Evolutionary conservation across 2,888 invertebrate species (phyloP).

Genomic region (Macrophya annulata): DNA sequence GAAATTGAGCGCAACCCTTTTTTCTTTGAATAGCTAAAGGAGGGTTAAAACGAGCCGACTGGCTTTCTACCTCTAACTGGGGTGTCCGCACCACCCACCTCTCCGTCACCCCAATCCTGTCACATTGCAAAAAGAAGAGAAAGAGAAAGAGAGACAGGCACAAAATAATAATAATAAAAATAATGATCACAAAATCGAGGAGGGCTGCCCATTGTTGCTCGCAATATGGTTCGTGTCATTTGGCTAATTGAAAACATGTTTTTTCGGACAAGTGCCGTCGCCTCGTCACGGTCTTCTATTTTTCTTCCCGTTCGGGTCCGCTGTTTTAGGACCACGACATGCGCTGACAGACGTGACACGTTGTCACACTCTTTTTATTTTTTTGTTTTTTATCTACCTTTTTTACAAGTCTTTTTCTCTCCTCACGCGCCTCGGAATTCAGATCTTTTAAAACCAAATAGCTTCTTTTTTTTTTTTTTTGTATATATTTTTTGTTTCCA

Average conservation of each 20-base stretch:
- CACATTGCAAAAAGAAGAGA: neutral
- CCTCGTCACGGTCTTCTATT: constrained; percentile 47
- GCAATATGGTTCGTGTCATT: constrained; percentile 54
- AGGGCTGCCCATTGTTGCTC: constrained; percentile 46
- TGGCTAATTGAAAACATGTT: constrained; percentile 57
- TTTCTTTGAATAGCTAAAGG: constrained; percentile 22
- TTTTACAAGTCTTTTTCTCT: constrained; percentile 15
- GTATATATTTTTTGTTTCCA: neutral
- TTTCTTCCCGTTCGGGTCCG: constrained; percentile 20
- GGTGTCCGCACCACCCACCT: constrained; percentile 22
- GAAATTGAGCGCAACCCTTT: constrained; percentile 46
- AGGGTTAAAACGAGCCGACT: constrained; percentile 31
- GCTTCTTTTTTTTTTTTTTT: neutral
- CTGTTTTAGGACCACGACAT: constrained; percentile 52
- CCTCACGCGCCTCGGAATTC: neutral
- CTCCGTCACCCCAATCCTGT: constrained; percentile 14
- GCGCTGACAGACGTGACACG: constrained; percentile 56
- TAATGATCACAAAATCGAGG: constrained; percentile 37
- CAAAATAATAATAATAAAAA: constrained; percentile 55
- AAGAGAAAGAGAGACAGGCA: constrained; percentile 7
- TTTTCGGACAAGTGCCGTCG: constrained; percentile 52
- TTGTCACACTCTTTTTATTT: constrained; percentile 53
- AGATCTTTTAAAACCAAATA: constrained; percentile 43
- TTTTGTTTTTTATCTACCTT: neutral
- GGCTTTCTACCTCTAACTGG: constrained; percentile 16